phyloP scores from a whole-genome alignment of 2,797 vertebrate genomes.

The Thunnus albacares region DNA sequence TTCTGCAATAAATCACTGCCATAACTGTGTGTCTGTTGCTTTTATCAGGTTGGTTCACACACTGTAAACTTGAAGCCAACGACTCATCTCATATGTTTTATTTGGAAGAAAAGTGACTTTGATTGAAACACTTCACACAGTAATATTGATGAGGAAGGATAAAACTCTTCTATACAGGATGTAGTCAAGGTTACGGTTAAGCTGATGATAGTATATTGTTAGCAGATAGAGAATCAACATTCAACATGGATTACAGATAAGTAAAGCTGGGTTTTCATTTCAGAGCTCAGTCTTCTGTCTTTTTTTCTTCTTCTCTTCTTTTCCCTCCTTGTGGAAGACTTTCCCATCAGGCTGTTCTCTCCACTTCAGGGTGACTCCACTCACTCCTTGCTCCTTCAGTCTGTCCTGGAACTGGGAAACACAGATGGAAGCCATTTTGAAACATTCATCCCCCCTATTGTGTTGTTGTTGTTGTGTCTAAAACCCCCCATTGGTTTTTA shows the following conservation, averaged over 20 bases:
- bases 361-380: slow-evolving; percentile 36
- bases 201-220: background rate
- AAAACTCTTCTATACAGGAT: background rate
- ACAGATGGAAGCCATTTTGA: background rate
- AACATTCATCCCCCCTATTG: no score
- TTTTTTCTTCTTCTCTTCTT: background rate
- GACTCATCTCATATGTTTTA: no score
- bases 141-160: background rate
- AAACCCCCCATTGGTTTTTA: no score
- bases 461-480: no score
- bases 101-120: no score
- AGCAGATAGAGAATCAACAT: background rate
- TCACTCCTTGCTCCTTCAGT: slow-evolving; percentile 10
- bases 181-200: background rate
- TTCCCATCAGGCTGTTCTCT: slow-evolving; percentile 38
- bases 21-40: no score
- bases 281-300: background rate
- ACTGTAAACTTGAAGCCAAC: no score
- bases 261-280: background rate
- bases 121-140: background rate
- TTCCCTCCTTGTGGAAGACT: slow-evolving; percentile 27
- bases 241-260: background rate
- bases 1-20: no score
- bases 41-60: no score
- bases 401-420: slow-evolving; percentile 16